Conservation (phyloP, 1,140 invertebrate species). For the Matsumurasca onukii region DNA sequence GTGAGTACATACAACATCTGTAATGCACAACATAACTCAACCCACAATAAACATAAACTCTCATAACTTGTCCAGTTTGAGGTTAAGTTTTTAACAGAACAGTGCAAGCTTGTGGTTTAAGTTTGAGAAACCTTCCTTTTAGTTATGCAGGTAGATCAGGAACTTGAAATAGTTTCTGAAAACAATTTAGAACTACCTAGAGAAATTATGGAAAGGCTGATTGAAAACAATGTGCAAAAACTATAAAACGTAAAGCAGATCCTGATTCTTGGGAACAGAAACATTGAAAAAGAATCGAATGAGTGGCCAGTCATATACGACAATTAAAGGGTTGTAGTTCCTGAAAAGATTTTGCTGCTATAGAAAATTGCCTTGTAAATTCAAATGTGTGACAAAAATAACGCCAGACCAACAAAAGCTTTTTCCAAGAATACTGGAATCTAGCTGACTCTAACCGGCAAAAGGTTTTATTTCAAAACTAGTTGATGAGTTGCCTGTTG, state of each 20-base stretch:
- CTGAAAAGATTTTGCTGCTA: slow-evolving; percentile 22
- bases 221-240: neutral
- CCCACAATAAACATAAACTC: too few species aligned
- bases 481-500: slow-evolving; percentile 21
- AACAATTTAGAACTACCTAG: too few species aligned
- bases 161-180: neutral
- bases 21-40: too few species aligned
- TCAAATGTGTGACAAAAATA: slow-evolving; percentile 22
- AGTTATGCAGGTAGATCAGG: neutral
- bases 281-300: slow-evolving; percentile 18
- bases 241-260: slow-evolving; percentile 26
- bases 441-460: slow-evolving; percentile 19
- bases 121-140: neutral
- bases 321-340: slow-evolving; percentile 19
- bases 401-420: slow-evolving; percentile 4
- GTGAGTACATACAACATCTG: slow-evolving; percentile 1
- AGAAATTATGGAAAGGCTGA: neutral
- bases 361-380: slow-evolving; percentile 30
- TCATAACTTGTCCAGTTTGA: too few species aligned
- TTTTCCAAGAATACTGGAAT: slow-evolving; percentile 25
- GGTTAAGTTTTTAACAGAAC: too few species aligned
- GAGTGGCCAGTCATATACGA: slow-evolving; percentile 23
- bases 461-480: slow-evolving; percentile 27
- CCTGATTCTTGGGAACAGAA: slow-evolving; percentile 26
- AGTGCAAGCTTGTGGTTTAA: too few species aligned